Conservation (phyloP, 2,113 vertebrate genomes). For the Rhabdomys dilectus region DNA sequence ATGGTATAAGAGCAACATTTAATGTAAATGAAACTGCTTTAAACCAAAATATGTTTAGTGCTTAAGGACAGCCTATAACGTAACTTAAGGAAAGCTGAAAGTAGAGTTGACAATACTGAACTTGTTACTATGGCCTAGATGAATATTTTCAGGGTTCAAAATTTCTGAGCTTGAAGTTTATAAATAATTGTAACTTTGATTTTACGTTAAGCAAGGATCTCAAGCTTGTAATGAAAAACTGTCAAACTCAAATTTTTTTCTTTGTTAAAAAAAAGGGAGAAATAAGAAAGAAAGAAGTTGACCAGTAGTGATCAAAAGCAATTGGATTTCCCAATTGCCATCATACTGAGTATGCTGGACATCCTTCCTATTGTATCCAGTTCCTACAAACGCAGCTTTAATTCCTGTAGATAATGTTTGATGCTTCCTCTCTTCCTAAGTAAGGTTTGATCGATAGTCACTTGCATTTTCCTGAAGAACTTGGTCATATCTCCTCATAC, state of each 20-base stretch:
- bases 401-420: constrained; percentile 95
- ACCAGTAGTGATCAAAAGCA: constrained; percentile 85
- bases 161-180: constrained; percentile 87
- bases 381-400: constrained; percentile 92
- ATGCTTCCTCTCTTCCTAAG: constrained; percentile 91
- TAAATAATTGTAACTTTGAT: constrained; percentile 89
- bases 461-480: constrained; percentile 81
- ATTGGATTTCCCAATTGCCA: constrained; percentile 92
- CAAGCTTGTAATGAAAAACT: constrained; percentile 90
- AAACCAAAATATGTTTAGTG: constrained; percentile 90
- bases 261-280: constrained; percentile 65
- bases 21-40: constrained; percentile 89
- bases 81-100: constrained; percentile 87
- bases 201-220: constrained; percentile 90
- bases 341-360: constrained; percentile 90
- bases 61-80: constrained; percentile 90
- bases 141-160: constrained; percentile 87
- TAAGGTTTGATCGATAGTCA: constrained; percentile 79
- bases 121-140: constrained; percentile 88
- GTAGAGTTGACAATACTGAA: constrained; percentile 88
- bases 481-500: constrained; percentile 94
- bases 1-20: constrained; percentile 90
- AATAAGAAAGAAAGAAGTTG: constrained; percentile 73
- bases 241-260: constrained; percentile 87
- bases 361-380: constrained; percentile 93